Conservation (phyloP, 2,797 vertebrate genomes). For the Calcarius lapponicus region DNA sequence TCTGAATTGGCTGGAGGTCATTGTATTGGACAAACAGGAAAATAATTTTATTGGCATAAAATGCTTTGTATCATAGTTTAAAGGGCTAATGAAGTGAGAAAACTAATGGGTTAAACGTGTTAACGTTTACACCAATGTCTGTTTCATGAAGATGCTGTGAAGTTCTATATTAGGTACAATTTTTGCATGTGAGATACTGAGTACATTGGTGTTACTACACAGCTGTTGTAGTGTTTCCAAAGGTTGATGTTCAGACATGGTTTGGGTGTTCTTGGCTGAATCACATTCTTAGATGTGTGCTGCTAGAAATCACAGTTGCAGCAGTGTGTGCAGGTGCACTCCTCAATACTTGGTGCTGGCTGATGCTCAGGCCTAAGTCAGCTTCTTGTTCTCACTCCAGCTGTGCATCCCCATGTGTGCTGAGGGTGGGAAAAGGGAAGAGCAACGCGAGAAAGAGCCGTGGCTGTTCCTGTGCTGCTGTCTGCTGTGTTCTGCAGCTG, state of each 20-base stretch:
- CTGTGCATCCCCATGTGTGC: fast-evolving
- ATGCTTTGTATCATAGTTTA: not conserved
- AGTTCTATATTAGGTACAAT: not conserved
- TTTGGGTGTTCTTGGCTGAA: not conserved
- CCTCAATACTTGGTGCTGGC: not conserved
- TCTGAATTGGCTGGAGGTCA: not conserved
- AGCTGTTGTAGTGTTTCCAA: not conserved
- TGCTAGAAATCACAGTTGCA: not conserved
- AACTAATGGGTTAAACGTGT: not conserved
- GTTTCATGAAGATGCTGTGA: not conserved
- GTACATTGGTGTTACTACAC: not conserved
- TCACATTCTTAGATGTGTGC: not conserved
- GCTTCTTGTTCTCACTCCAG: not conserved
- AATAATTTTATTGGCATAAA: not conserved
- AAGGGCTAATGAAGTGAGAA: not conserved
- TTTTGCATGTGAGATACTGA: not conserved
- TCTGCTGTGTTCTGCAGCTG: fast-evolving
- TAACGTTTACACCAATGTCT: not conserved
- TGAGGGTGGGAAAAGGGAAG: not conserved
- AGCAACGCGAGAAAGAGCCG: fast-evolving
- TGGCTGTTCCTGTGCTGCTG: not conserved
- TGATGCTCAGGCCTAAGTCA: not conserved
- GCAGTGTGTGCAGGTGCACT: not conserved
- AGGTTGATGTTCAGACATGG: not conserved
- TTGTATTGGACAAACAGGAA: not conserved